phyloP scores from a whole-genome alignment of 2,888 invertebrate species.

The Myathropa florea region DNA sequence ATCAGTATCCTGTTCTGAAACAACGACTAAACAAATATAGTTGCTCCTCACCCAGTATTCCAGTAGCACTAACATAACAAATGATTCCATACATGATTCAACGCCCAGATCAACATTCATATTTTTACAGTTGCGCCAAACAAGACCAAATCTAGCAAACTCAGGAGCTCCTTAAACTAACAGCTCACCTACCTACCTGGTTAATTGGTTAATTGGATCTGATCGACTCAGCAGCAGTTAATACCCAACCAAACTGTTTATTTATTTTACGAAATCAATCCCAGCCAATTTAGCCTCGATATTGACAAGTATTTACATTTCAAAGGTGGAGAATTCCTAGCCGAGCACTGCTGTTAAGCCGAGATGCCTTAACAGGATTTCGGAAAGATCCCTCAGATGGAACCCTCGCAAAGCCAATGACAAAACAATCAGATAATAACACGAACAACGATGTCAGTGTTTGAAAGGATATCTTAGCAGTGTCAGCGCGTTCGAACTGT shows the following conservation, averaged over 20 bases:
- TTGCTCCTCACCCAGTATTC: neutral
- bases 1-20: neutral
- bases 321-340: constrained; percentile 26
- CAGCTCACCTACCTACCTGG: neutral
- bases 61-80: neutral
- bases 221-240: constrained; percentile 68
- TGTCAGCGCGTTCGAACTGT: constrained; percentile 13
- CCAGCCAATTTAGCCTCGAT: constrained; percentile 57
- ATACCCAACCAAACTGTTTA: constrained; percentile 68
- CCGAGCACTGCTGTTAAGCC: constrained; percentile 26
- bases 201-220: constrained; percentile 68
- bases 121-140: neutral
- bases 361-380: constrained; percentile 68
- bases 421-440: constrained; percentile 65
- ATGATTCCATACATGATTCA: neutral
- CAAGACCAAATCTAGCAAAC: neutral
- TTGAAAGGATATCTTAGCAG: constrained; percentile 33
- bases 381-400: constrained; percentile 28
- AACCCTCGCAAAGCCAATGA: constrained; percentile 53
- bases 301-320: constrained; percentile 67
- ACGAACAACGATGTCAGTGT: constrained; percentile 54
- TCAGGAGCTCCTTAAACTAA: too few relatives aligned
- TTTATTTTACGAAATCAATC: constrained; percentile 63
- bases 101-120: neutral
- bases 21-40: neutral